phyloP scores from a whole-genome alignment of 2,888 invertebrate species.

The Yponomeuta sedellus region DNA sequence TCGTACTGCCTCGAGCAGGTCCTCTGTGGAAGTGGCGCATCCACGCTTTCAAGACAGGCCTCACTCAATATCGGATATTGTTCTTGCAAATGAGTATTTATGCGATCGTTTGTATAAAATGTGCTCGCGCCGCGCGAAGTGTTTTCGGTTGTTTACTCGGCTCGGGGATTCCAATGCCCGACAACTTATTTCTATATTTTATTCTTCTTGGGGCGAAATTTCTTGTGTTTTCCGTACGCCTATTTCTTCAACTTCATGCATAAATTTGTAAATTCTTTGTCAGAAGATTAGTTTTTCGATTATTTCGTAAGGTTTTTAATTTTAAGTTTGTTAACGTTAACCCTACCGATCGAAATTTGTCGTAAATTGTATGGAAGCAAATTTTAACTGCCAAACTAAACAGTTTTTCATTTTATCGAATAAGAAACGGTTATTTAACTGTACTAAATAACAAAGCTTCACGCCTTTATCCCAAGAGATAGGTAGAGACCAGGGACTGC shows the following conservation, averaged over 20 bases:
- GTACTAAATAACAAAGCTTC: no score
- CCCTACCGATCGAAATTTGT: no score
- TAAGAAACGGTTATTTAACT: no score
- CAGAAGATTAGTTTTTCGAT: background rate
- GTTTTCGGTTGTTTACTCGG: slow-evolving; percentile 26
- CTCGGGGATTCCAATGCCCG: slow-evolving; percentile 5
- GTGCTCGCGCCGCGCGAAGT: slow-evolving; percentile 44
- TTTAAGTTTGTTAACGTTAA: no score
- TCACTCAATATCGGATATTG: slow-evolving; percentile 76
- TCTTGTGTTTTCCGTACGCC: background rate
- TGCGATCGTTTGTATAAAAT: slow-evolving; percentile 72
- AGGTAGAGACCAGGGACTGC: no score
- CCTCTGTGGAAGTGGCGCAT: background rate
- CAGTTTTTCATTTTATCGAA: no score
- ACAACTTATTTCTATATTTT: slow-evolving; percentile 12
- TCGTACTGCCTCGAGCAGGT: background rate
- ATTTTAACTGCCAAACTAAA: no score
- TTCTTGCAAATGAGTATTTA: slow-evolving; percentile 75
- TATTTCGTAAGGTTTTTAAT: no score
- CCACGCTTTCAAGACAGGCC: slow-evolving; percentile 56
- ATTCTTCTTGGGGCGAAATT: background rate
- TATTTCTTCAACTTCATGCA: background rate
- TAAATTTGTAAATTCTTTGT: background rate
- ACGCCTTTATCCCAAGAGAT: no score
- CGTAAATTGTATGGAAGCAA: no score